phyloP scores from a whole-genome alignment of 2,797 vertebrate genomes.

The Aplochiton taeniatus region DNA sequence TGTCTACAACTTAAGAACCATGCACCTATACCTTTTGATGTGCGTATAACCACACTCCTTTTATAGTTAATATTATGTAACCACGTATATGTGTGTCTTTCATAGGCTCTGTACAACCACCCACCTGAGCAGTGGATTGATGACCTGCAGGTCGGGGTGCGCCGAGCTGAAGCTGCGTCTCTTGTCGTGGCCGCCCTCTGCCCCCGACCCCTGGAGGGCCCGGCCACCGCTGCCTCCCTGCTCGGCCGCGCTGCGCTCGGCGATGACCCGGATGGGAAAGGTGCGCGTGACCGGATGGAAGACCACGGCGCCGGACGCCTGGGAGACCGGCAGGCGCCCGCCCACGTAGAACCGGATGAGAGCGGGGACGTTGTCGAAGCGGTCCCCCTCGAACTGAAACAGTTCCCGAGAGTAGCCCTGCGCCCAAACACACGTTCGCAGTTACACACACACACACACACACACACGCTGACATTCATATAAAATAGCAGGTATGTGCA shows the following conservation, averaged over 20 bases:
- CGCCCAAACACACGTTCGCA: slow-evolving; percentile 30
- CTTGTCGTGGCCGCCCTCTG: slow-evolving; percentile 47
- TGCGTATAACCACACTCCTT: too few species aligned
- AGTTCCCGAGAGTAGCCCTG: slow-evolving; percentile 80
- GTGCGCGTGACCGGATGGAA: slow-evolving; percentile 78
- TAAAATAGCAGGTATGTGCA: background rate
- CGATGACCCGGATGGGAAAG: slow-evolving; percentile 75
- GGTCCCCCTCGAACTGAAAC: slow-evolving; percentile 89
- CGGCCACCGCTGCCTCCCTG: slow-evolving; percentile 6
- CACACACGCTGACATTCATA: background rate
- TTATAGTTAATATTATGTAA: background rate
- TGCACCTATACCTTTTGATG: too few species aligned
- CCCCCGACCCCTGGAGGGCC: slow-evolving; percentile 16
- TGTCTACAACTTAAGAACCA: too few species aligned
- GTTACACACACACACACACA: background rate
- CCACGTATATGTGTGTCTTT: background rate
- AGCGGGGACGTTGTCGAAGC: slow-evolving; percentile 82
- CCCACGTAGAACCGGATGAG: slow-evolving; percentile 83
- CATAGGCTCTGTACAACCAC: background rate
- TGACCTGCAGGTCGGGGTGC: slow-evolving; percentile 52
- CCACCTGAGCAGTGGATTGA: slow-evolving; percentile 51
- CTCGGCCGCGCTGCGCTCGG: slow-evolving; percentile 54
- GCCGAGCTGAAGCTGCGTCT: slow-evolving; percentile 73
- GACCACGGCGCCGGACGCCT: slow-evolving; percentile 80
- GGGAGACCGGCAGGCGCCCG: slow-evolving; percentile 77